These are phyloP conservation scores for Eretmochelys imbricata DNA, from an alignment of 2,113 vertebrate species.

Conservation along the genomic window DNA sequence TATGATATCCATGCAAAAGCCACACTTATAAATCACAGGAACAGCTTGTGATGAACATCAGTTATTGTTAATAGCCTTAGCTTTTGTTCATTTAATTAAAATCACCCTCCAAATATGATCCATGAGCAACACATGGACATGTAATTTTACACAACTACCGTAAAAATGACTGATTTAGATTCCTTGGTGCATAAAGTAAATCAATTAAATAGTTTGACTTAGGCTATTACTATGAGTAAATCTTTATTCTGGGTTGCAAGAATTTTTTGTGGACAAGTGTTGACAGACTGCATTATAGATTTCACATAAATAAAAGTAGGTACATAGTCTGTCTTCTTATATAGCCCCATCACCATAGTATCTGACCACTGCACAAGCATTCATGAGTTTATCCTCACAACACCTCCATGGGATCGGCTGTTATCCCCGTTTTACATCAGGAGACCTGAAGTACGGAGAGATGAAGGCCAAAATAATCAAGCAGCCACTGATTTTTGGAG, in stretches of 20 bases:
- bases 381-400: background rate
- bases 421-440: background rate
- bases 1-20: background rate
- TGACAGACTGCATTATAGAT: background rate
- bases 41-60: background rate
- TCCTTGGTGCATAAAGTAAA: background rate
- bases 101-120: background rate
- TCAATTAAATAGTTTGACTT: background rate
- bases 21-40: background rate
- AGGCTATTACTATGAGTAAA: background rate
- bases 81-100: slow-evolving; percentile 7
- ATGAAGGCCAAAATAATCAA: background rate
- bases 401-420: background rate
- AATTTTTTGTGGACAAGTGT: background rate
- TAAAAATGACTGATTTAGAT: background rate
- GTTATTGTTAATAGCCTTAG: background rate
- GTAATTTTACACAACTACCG: background rate
- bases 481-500: background rate
- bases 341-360: background rate
- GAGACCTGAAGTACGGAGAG: background rate
- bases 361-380: background rate
- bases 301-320: background rate
- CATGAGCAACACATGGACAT: background rate
- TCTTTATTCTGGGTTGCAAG: background rate
- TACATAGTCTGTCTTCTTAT: background rate